phyloP scores from a whole-genome alignment of 2,113 vertebrate species.

The Eptesicus fuscus region DNA sequence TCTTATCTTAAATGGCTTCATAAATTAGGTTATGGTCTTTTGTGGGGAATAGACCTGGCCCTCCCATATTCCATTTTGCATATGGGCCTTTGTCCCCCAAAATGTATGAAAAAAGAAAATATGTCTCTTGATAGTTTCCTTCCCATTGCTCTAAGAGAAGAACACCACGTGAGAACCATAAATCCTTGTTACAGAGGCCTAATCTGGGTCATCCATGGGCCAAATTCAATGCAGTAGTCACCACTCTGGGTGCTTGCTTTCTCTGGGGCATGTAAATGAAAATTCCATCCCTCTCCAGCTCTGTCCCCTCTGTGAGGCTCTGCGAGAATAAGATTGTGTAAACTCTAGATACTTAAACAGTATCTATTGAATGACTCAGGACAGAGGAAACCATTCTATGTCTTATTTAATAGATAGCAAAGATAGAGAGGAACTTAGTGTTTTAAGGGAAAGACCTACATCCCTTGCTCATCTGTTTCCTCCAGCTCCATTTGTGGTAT shows the following conservation, averaged over 20 bases:
- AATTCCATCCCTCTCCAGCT: background rate
- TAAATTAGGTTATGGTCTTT: background rate
- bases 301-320: background rate
- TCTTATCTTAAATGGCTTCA: background rate
- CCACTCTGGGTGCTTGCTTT: background rate
- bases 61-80: background rate
- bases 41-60: background rate
- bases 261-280: background rate
- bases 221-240: background rate
- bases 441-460: background rate
- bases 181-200: background rate
- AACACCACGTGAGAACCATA: background rate
- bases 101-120: background rate
- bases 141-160: background rate
- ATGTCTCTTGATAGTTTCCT: background rate
- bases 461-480: background rate
- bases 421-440: background rate
- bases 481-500: background rate
- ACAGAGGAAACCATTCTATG: background rate
- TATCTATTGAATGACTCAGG: conserved; percentile 37
- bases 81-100: background rate
- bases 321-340: background rate
- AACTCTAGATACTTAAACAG: background rate
- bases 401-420: background rate
- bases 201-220: background rate